These are phyloP conservation scores for Herpetotheres cachinnans DNA, from an alignment of 2,113 vertebrate genomes.

Conservation along the genomic window DNA sequence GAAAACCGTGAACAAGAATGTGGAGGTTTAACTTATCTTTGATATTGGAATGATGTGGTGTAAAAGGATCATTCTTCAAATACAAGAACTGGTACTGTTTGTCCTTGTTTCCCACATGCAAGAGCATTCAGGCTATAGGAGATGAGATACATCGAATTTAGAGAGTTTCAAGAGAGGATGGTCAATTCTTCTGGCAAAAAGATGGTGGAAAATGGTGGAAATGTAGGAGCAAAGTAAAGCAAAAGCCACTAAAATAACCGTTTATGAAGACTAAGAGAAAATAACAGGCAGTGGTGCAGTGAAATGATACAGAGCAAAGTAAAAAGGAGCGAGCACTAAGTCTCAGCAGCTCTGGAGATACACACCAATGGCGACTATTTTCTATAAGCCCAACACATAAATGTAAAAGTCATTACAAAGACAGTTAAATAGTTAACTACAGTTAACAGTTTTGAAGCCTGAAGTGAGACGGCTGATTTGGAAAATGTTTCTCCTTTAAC, in stretches of 20 bases:
- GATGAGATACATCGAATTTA: not conserved
- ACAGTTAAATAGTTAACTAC: not conserved
- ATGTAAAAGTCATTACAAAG: not conserved
- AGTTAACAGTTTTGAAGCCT: not conserved
- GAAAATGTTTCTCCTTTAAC: not conserved
- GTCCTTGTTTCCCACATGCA: not conserved
- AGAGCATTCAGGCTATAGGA: not conserved
- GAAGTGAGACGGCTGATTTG: not conserved
- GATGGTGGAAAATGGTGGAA: not conserved
- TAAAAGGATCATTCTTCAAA: not conserved
- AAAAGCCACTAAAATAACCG: not conserved
- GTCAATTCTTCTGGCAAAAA: not conserved
- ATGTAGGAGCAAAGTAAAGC: not conserved
- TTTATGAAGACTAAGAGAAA: not conserved
- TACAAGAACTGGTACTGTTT: not conserved
- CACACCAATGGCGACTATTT: not conserved
- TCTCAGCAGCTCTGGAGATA: not conserved
- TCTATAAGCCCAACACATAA: not conserved
- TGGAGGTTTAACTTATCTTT: not conserved
- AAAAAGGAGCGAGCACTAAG: not conserved
- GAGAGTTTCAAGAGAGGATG: not conserved
- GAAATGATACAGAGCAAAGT: not conserved
- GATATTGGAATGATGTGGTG: not conserved
- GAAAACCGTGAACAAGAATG: not conserved
- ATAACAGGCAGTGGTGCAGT: not conserved